Evolutionary conservation across 1,140 invertebrate genomes (phyloP).

Genomic region (Phymorhynchus buccinoides): DNA sequence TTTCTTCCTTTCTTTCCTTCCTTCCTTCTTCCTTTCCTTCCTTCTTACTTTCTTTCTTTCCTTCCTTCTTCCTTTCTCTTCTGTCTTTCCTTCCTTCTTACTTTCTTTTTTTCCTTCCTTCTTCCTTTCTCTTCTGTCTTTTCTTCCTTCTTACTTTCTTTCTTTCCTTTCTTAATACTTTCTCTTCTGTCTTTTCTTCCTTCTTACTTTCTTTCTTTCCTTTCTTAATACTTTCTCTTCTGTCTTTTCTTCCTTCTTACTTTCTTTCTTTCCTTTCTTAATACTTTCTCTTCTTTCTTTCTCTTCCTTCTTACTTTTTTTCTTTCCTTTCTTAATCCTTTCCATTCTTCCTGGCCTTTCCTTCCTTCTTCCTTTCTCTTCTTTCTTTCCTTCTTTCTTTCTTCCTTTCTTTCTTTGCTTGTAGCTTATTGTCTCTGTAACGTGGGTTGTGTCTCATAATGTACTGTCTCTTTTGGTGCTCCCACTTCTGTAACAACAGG

Average conservation of each 20-base stretch:
- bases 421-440: neutral
- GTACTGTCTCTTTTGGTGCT: neutral
- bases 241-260: neutral
- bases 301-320: no score
- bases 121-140: neutral
- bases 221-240: constrained; percentile 16
- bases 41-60: neutral
- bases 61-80: neutral
- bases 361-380: neutral
- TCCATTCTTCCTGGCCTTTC: no score
- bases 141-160: no score
- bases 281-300: no score
- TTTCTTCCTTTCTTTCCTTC: constrained; percentile 13
- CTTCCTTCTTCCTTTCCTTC: neutral
- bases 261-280: no score
- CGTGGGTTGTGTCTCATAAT: neutral
- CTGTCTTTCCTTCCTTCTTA: neutral
- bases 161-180: no score
- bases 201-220: neutral
- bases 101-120: neutral
- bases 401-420: no score
- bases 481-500: no score
- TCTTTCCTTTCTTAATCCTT: no score
- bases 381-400: neutral
- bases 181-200: neutral